phyloP scores from a whole-genome alignment of 2,113 vertebrate species.

The Synchiropus splendidus region DNA sequence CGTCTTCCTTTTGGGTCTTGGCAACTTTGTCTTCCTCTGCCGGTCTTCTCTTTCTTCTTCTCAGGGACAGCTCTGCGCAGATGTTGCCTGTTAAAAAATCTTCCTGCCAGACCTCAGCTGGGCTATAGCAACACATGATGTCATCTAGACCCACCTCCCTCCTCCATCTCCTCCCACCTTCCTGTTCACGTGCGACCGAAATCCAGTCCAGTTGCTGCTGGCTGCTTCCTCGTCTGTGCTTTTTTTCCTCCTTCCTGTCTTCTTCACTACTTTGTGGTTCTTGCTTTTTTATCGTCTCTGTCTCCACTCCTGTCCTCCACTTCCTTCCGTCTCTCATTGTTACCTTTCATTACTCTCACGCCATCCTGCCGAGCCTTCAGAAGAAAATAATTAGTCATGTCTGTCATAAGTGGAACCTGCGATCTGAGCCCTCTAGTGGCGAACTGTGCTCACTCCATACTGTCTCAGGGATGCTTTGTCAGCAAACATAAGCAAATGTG shows the following conservation, averaged over 20 bases:
- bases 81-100: slow-evolving; percentile 51
- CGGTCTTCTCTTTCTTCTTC: slow-evolving; percentile 8
- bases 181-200: slow-evolving; percentile 44
- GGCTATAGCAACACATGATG: slow-evolving; percentile 73
- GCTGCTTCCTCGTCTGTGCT: not conserved
- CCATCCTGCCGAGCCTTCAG: slow-evolving; percentile 22
- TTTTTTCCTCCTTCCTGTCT: not conserved
- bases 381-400: slow-evolving; percentile 30
- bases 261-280: too few species aligned
- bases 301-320: not conserved
- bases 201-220: slow-evolving; percentile 40
- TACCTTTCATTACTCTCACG: slow-evolving; percentile 11
- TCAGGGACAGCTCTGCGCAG: slow-evolving; percentile 5
- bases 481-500: slow-evolving; percentile 16
- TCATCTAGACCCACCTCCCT: slow-evolving; percentile 56
- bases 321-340: not conserved
- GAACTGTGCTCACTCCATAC: slow-evolving; percentile 6
- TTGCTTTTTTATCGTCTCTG: too few species aligned
- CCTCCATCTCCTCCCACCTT: slow-evolving; percentile 3
- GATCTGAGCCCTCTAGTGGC: slow-evolving; percentile 51
- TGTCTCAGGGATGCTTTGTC: slow-evolving; percentile 27
- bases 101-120: slow-evolving; percentile 65
- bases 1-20: too few species aligned
- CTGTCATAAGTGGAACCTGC: slow-evolving; percentile 3
- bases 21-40: not conserved